Percentiles rank a stretch among this genome's conserved stretches.
phyloP scores from a whole-genome alignment of 2,888 invertebrate species.

The Drosophila pegasa region DNA sequence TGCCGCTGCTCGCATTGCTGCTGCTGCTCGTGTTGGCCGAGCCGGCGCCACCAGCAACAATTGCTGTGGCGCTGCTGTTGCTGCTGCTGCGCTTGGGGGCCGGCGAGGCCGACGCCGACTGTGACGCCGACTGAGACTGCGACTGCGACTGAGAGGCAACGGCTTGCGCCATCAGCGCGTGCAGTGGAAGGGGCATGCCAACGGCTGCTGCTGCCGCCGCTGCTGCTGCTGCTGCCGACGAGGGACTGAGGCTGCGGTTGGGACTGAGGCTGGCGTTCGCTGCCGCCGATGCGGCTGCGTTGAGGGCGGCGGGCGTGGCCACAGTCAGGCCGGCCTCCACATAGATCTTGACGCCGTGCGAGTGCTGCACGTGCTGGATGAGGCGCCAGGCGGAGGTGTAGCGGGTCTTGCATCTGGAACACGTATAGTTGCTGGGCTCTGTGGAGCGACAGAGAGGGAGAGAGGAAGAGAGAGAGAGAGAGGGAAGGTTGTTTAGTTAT shows the following conservation, averaged over 20 bases:
- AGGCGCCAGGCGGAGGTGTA: slow-evolving; percentile 97
- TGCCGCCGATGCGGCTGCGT: slow-evolving; percentile 59
- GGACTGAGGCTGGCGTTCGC: slow-evolving; percentile 44
- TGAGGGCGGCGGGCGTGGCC: slow-evolving; percentile 71
- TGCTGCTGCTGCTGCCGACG: slow-evolving; percentile 42
- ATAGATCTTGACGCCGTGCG: slow-evolving; percentile 97
- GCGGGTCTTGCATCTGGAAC: slow-evolving; percentile 96
- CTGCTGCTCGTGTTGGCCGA: slow-evolving; percentile 57
- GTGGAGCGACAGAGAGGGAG: slow-evolving; percentile 76
- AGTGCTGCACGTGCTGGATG: slow-evolving; percentile 97
- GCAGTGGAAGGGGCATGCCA: slow-evolving; percentile 46
- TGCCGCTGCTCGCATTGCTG: slow-evolving; percentile 45
- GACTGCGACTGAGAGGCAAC: slow-evolving; percentile 51
- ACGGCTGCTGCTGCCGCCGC: slow-evolving; percentile 57
- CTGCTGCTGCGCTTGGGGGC: slow-evolving; percentile 52
- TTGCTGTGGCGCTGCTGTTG: slow-evolving; percentile 35
- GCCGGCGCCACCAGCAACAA: slow-evolving; percentile 36
- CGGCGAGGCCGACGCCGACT: slow-evolving; percentile 37
- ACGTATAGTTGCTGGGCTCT: slow-evolving; percentile 98
- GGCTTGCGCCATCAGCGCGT: slow-evolving; percentile 61
- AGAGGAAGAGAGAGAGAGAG: background rate
- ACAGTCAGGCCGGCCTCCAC: slow-evolving; percentile 86
- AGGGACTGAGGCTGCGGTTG: slow-evolving; percentile 46
- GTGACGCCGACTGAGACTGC: slow-evolving; percentile 49
- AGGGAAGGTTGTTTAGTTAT: slow-evolving; percentile 40